Conservation (phyloP, 2,888 invertebrate species). For the Drosophila planitibia region DNA sequence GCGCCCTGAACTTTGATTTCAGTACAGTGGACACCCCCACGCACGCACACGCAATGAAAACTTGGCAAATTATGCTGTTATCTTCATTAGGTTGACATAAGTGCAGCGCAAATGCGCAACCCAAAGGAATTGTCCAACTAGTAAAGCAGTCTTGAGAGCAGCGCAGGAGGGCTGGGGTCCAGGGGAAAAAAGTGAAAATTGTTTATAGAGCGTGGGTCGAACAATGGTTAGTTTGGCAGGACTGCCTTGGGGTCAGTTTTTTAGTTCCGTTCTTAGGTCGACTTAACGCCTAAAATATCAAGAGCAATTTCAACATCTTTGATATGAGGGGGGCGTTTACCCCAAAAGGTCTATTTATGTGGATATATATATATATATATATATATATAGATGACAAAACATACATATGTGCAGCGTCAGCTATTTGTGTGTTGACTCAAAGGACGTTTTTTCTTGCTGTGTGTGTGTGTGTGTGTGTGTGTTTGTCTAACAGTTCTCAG, state of each 20-base stretch:
- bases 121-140: slow-evolving; percentile 67
- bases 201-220: slow-evolving; percentile 66
- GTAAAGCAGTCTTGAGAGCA: neutral
- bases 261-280: slow-evolving; percentile 30
- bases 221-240: slow-evolving; percentile 35
- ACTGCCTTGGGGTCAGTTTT: slow-evolving; percentile 61
- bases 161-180: slow-evolving; percentile 19
- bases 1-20: slow-evolving; percentile 74
- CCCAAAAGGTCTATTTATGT: slow-evolving; percentile 30
- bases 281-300: slow-evolving; percentile 77
- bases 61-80: slow-evolving; percentile 79
- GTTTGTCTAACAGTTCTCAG: slow-evolving; percentile 37
- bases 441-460: slow-evolving; percentile 40
- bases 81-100: slow-evolving; percentile 81
- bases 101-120: slow-evolving; percentile 78
- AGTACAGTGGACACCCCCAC: slow-evolving; percentile 11
- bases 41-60: slow-evolving; percentile 28
- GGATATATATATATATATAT: neutral
- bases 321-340: slow-evolving; percentile 65
- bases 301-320: slow-evolving; percentile 59
- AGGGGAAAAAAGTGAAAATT: slow-evolving; percentile 66
- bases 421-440: slow-evolving; percentile 68
- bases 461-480: slow-evolving; percentile 31
- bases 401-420: slow-evolving; percentile 76
- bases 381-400: neutral